Evolutionary conservation across 2,888 invertebrate species (phyloP), one percentile per base, ranked within the genome.

Genomic region (Cephus nigrinus): DNA sequence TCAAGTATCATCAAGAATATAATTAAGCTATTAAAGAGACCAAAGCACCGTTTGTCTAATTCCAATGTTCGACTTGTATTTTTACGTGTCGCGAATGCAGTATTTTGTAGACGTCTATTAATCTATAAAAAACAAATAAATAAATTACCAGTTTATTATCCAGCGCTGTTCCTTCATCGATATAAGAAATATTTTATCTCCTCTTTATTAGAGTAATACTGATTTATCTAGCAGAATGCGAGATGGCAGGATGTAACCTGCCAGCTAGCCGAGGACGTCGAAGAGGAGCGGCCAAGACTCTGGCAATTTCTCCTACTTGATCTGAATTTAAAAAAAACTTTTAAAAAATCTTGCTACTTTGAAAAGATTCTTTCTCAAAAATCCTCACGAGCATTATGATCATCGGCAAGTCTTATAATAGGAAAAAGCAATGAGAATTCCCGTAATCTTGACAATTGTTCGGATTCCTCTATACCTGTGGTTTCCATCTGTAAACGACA

Each of bases 181-280:
- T 40, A 40, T 15, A 40, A 40, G 15, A 40, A 15, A 40, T 40
- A 2, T 15, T 1, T 73, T 34, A 33, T 73, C 73, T 73, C n/a
- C 30, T 33, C n/a, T 34, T 4, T 34, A 34, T 34, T n/a, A n/a
- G 4, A 75, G 11, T 36, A 75, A 12, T 33, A 75, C 33, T 68
- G 31, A 15, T 72, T 83, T 71, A 84, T 80, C 80, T 74, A 77
- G 78, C 83, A 23, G 81, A 75, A 81, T 82, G 80, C 35, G 83
- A 78, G 69, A 88, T 85, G 68, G 78, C 80, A 31, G 84, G 84
- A 78, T 87, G 88, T 72, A 88, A 81, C 82, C 88, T 82, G 12
- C 85, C 79, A 23, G 82, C 80, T 4, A 83, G 76, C 30, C 12
- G 31, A 30, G 83, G 83, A 36, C 82, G 81, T 76, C 78, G 86